Evolutionary conservation across 2,797 vertebrate genomes (phyloP), one percentile per base, ranked within the genome.

Genomic region (Xerus rutilus): DNA sequence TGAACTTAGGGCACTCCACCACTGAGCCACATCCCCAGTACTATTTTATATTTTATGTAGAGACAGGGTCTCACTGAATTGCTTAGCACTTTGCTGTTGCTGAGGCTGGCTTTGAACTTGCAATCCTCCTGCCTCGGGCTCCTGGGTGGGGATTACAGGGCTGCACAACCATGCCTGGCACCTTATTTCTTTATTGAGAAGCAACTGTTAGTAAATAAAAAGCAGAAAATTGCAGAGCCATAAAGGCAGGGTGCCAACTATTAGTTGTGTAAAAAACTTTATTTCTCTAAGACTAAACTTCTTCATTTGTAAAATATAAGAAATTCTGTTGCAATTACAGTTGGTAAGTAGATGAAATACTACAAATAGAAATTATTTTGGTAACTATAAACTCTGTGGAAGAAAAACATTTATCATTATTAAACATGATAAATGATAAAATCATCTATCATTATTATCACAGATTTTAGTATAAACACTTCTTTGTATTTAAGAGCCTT

Each of bases 271-370:
- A 70, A 47, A 89, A 47, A 78, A 52, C 47, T 47, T 11, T 52
- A 30, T 88, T 67, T 91, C 23, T 78, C 6, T 77, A 76, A 59
- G 23, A 85, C 25, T 81, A 43, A 77, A 8, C n/a, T 95, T 92
- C 90, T 62, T 83, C 32, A 91, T 91, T 12, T 74, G 12, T 77
- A 69, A 87, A 81, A 67, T 69, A 18, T 72, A 20, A 89, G 92
- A 84, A 86, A 82, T 20, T 43, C 0, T 23, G 76, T 89, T 67
- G 85, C 43, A 69, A 32, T 21, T n/a, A 17, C 23, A 4, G 20
- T 14, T 82, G 59, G 30, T 9, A 79, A 73, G 72, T 32, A 96
- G 86, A 83, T 13, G 13, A 89, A 92, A 92, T 54, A 25, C 17
- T 81, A 3, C n/a, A 30, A 28, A 21, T 12, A 62, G 35, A 91